phyloP scores from a whole-genome alignment of 1,140 invertebrate species.

The Eupristina koningsbergeri region DNA sequence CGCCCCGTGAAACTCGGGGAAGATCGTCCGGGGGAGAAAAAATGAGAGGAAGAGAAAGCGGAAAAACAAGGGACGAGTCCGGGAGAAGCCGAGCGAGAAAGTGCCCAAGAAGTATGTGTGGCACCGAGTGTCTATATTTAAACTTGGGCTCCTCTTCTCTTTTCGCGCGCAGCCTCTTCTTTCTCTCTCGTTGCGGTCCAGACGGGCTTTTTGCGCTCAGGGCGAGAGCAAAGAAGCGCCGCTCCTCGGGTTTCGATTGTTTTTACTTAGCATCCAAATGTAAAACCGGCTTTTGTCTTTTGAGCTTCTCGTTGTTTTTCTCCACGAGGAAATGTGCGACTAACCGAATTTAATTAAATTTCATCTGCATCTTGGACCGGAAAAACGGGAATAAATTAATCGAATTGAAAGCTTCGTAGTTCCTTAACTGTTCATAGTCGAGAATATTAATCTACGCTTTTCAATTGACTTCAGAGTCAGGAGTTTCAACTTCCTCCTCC shows the following conservation, averaged over 20 bases:
- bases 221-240: background rate
- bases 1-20: background rate
- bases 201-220: background rate
- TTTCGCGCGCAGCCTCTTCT: background rate
- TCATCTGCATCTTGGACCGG: background rate
- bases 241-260: background rate
- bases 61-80: background rate
- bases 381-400: background rate
- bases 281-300: background rate
- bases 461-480: background rate
- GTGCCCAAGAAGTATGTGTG: constrained; percentile 1
- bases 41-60: constrained; percentile 6
- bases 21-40: background rate
- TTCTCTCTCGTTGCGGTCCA: background rate
- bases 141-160: background rate
- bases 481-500: background rate
- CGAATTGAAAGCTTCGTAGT: background rate
- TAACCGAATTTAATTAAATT: background rate
- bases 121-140: constrained; percentile 17
- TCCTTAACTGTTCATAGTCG: background rate
- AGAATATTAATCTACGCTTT: background rate
- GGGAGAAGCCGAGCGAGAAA: background rate
- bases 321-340: background rate
- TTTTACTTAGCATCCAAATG: background rate
- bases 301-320: background rate